phyloP scores from a whole-genome alignment of 2,113 vertebrate genomes.

The Pan paniscus region DNA sequence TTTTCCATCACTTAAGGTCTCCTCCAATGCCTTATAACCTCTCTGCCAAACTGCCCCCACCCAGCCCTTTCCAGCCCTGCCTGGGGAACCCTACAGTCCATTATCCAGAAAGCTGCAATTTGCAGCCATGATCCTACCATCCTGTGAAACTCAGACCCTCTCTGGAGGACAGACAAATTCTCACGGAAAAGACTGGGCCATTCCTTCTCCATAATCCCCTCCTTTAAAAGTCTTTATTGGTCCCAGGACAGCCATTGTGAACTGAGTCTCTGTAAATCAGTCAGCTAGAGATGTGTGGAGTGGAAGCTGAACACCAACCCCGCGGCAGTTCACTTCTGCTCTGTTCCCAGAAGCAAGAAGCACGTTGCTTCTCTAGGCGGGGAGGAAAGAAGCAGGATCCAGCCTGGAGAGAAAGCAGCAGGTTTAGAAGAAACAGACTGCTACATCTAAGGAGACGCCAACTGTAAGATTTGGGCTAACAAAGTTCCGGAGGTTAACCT shows the following conservation, averaged over 20 bases:
- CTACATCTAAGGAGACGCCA: not conserved
- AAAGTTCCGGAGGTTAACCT: not conserved
- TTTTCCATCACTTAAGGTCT: not conserved
- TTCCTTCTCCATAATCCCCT: slow-evolving; percentile 45
- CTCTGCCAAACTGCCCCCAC: not conserved
- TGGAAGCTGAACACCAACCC: not conserved
- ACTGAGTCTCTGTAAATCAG: slow-evolving; percentile 18
- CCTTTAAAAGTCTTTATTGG: slow-evolving; percentile 45
- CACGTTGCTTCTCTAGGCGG: not conserved
- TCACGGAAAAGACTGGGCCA: slow-evolving; percentile 30
- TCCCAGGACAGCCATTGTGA: not conserved
- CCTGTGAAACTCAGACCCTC: not conserved
- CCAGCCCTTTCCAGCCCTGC: not conserved
- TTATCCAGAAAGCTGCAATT: not conserved
- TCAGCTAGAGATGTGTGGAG: not conserved
- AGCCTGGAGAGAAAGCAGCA: not conserved
- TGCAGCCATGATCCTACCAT: not conserved
- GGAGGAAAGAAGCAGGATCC: not conserved
- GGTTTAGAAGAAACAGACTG: not conserved
- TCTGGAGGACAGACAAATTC: not conserved
- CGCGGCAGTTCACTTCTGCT: not conserved
- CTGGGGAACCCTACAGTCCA: not conserved
- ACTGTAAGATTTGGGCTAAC: not conserved
- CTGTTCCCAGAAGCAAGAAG: not conserved
- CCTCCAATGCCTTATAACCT: not conserved